phyloP scores from a whole-genome alignment of 37 sponge, comb jelly and placozoan species.

The Aphrocallistes beatrix region DNA sequence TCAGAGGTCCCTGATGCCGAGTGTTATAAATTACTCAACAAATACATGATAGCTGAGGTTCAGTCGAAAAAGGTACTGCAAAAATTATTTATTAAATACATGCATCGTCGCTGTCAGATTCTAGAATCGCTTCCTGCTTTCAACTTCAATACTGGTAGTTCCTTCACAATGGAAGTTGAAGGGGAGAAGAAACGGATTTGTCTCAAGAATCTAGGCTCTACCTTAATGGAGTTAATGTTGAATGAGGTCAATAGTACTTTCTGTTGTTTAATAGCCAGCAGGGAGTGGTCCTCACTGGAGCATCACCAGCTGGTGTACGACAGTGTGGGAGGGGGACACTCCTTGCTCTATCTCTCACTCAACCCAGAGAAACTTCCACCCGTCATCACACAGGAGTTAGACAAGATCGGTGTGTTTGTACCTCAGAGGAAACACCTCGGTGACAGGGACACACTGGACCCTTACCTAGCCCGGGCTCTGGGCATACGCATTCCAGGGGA shows the following conservation, averaged over 20 bases:
- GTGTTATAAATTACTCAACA: slow-evolving; percentile 41
- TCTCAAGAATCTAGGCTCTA: slow-evolving; percentile 46
- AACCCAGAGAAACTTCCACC: slow-evolving; percentile 37
- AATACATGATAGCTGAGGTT: slow-evolving; percentile 48
- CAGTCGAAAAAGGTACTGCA: slow-evolving; percentile 49
- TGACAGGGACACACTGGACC: slow-evolving; percentile 41
- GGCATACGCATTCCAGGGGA: slow-evolving; percentile 17
- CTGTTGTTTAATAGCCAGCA: slow-evolving; percentile 45
- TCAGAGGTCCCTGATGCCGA: slow-evolving; percentile 23
- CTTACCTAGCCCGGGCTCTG: slow-evolving; percentile 54
- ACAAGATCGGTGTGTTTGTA: slow-evolving; percentile 1
- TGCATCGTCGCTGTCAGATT: slow-evolving; percentile 43
- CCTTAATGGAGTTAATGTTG: slow-evolving; percentile 69
- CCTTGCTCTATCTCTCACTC: slow-evolving; percentile 40
- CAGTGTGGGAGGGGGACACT: slow-evolving; percentile 25
- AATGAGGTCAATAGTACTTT: slow-evolving; percentile 50
- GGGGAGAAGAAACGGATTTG: not conserved
- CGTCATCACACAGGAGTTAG: not conserved
- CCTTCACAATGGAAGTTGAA: not conserved
- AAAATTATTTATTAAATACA: slow-evolving; percentile 64
- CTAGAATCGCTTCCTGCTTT: slow-evolving; percentile 46
- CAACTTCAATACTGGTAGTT: slow-evolving; percentile 41
- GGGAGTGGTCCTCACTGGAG: slow-evolving; percentile 47
- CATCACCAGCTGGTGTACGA: slow-evolving; percentile 51
- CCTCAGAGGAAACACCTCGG: slow-evolving; percentile 26